A percentile compares a stretch with the other conserved stretches of the same genome.
These are phyloP conservation scores for Anagrus nilaparvatae DNA, from an alignment of 1,140 invertebrate genomes.

Conservation along the genomic window DNA sequence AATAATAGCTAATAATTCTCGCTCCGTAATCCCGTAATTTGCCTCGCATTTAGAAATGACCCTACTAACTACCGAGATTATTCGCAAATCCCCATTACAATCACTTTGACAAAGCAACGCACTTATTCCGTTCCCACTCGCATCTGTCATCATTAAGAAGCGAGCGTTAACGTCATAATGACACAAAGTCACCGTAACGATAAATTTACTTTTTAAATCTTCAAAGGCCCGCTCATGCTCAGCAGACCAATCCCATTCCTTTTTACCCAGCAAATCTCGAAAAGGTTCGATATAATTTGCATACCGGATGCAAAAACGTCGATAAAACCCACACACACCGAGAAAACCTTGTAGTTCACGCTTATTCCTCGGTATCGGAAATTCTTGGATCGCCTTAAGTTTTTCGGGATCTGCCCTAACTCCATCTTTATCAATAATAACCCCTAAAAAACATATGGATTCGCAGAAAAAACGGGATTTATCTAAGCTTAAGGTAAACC, in stretches of 20 bases:
- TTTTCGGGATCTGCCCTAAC: not conserved
- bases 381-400: conserved; percentile 10
- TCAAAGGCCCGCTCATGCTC: not conserved
- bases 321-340: conserved; percentile 6
- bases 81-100: not conserved
- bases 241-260: not conserved
- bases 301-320: conserved; percentile 4
- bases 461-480: conserved; percentile 1
- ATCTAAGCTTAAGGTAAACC: conserved; percentile 3
- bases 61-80: conserved; percentile 1
- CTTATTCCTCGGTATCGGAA: conserved; percentile 13
- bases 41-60: not conserved
- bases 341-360: conserved; percentile 16
- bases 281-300: conserved; percentile 3
- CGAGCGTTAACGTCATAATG: conserved; percentile 1
- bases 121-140: not conserved
- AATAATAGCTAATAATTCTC: conserved; percentile 8
- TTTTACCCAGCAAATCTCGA: conserved; percentile 4
- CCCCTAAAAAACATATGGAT: conserved; percentile 5
- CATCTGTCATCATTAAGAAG: conserved; percentile 1
- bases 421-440: not conserved
- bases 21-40: conserved; percentile 4
- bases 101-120: conserved; percentile 4
- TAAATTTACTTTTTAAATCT: conserved; percentile 6
- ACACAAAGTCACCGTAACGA: not conserved